A percentile compares a stretch with the other conserved stretches of the same genome.
Evolutionary conservation across 2,797 vertebrate genomes (phyloP).

Genomic region (Mycteria americana): DNA sequence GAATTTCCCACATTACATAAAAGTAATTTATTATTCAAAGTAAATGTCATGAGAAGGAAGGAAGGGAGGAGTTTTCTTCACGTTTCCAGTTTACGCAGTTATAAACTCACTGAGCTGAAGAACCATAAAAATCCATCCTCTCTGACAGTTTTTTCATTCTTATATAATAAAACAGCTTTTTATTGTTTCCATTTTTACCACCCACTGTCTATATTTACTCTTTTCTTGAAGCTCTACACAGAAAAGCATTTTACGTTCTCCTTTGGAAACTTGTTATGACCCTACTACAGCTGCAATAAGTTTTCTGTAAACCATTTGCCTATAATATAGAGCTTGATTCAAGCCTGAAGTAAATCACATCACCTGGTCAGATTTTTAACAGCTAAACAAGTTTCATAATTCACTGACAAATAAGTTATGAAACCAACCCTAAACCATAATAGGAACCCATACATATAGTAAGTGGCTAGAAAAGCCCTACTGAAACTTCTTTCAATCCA

Average conservation of each 20-base stretch:
- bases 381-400: not conserved
- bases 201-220: not conserved
- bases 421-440: not conserved
- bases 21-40: not conserved
- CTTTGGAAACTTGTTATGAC: not conserved
- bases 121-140: not conserved
- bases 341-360: not conserved
- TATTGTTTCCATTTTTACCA: not conserved
- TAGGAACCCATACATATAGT: not conserved
- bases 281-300: not conserved
- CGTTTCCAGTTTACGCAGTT: not conserved
- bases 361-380: not conserved
- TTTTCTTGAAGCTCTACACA: not conserved
- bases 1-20: not conserved
- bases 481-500: not conserved
- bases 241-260: not conserved
- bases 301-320: not conserved
- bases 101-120: not conserved
- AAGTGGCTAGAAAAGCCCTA: not conserved
- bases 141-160: not conserved
- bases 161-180: not conserved
- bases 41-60: not conserved
- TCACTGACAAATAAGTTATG: not conserved
- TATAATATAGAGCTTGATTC: not conserved
- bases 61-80: not conserved